Base-by-base conservation (phyloP, 2,797 vertebrate genomes). In the Molossus molossus region DNA sequence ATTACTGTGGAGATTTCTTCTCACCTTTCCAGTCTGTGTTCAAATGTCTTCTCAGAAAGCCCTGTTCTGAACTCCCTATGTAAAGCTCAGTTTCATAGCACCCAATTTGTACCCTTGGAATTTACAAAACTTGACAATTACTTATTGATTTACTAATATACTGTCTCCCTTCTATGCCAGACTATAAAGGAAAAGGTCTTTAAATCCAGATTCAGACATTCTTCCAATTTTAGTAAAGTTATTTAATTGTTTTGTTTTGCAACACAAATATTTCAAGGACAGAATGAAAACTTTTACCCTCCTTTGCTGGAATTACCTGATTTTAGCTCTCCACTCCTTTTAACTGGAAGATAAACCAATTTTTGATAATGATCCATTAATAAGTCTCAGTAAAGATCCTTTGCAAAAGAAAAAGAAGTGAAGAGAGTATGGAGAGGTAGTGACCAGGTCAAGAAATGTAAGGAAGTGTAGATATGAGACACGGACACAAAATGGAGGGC, bases 251-350 rank as follows among this genome's bases (percentile, higher is more conserved):
- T 87, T 73, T 58, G 25, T 83, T 93, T 92, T 91, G 48, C 18
- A 29, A 33, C 27, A 64, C 21, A 91, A 37, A 65, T 87, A 64
- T 77, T 67, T 85, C 50, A 92, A 96, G 45, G 33, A 77, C 45
- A 77, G 23, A 83, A 94, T 57, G 48, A 79, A 95, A 83, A 73
- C 21, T 40, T 90, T 85, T 72, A 45, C 64, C 70, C 13, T 92
- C 3, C 18, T 29, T 82, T 58, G n/a, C 72, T 60, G 21, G 8
- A 25, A 95, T 25, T 75, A 58, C 70, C 29, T 25, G n/a, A 37
- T n/a, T 15, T 94, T 85, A 90, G 48, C n/a, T 89, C 33, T 62
- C 37, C 53, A 58, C 77, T 83, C 17, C 5, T 25, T 25, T 5
- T 92, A 80, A 87, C 20, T 58, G 33, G 48, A 85, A 94, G 9